These are phyloP conservation scores for Psittacara wagleri DNA, from an alignment of 2,113 vertebrate species.

Conservation along the genomic window DNA sequence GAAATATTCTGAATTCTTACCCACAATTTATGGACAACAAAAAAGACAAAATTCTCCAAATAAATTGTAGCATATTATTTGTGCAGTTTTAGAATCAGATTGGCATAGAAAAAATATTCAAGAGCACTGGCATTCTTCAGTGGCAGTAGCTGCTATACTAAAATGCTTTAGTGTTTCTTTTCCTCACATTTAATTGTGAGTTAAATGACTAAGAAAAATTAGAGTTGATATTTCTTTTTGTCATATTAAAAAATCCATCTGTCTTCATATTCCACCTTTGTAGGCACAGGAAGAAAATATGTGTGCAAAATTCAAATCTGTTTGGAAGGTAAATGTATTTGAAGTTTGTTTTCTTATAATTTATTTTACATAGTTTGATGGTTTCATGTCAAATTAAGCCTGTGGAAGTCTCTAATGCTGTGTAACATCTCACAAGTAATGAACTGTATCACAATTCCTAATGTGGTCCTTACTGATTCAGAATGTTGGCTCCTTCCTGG, in stretches of 20 bases:
- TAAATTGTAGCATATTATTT: neutral
- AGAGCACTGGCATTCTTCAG: neutral
- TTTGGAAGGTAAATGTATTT: conserved; percentile 2
- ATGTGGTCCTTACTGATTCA: conserved; percentile 9
- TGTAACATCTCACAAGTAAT: conserved; percentile 7
- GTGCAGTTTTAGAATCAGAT: neutral
- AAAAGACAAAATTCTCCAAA: neutral
- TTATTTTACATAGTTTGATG: conserved; percentile 27
- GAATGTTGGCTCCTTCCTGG: conserved; percentile 24
- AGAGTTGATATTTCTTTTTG: neutral
- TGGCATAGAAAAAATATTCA: neutral
- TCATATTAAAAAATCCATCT: neutral
- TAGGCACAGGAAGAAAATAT: neutral
- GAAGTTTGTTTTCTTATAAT: neutral
- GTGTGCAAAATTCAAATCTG: neutral
- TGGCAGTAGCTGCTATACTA: neutral
- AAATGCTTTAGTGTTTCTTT: neutral
- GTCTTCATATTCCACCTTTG: neutral
- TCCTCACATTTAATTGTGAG: neutral
- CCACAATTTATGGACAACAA: neutral
- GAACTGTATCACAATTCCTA: conserved; percentile 51
- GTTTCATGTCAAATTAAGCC: conserved; percentile 30
- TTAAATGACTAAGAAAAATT: neutral
- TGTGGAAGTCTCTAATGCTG: neutral
- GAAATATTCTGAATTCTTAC: neutral